phyloP scores from a whole-genome alignment of 2,888 invertebrate genomes.

The Ectropis crepuscularia region DNA sequence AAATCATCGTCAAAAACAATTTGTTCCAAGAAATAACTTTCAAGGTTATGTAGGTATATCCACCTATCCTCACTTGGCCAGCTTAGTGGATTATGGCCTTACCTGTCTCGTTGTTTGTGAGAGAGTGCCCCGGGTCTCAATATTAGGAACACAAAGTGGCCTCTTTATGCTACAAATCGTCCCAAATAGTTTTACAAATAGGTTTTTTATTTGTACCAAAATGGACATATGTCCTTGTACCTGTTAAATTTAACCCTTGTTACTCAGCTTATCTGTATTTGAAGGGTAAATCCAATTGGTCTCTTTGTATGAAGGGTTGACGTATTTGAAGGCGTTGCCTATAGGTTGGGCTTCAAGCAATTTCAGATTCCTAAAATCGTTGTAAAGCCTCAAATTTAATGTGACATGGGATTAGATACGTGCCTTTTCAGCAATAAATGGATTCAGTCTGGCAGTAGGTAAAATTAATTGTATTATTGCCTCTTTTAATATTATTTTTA shows the following conservation, averaged over 20 bases:
- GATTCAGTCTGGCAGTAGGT: background rate
- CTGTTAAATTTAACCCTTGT: constrained; percentile 37
- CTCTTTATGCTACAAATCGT: too few relatives aligned
- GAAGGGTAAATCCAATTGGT: constrained; percentile 37
- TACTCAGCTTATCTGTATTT: constrained; percentile 35
- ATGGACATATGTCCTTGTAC: constrained; percentile 13
- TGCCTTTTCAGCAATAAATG: background rate
- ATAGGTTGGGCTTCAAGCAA: constrained; percentile 16
- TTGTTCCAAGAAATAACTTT: too few relatives aligned
- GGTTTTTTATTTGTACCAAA: too few relatives aligned
- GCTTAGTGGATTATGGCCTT: too few relatives aligned
- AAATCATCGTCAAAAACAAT: too few relatives aligned
- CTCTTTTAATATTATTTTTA: too few relatives aligned
- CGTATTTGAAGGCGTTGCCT: constrained; percentile 17
- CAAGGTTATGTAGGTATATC: too few relatives aligned
- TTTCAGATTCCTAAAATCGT: constrained; percentile 10
- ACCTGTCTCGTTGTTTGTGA: too few relatives aligned
- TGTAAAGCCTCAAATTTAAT: constrained; percentile 1
- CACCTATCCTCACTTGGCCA: too few relatives aligned
- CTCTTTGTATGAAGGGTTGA: constrained; percentile 25
- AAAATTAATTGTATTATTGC: background rate
- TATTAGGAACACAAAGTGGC: too few relatives aligned
- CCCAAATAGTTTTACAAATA: too few relatives aligned
- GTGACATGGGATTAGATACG: constrained; percentile 3
- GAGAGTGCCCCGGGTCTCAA: too few relatives aligned